Evolutionary conservation across 2,888 invertebrate species (phyloP).

Genomic region (Archips xylosteana): DNA sequence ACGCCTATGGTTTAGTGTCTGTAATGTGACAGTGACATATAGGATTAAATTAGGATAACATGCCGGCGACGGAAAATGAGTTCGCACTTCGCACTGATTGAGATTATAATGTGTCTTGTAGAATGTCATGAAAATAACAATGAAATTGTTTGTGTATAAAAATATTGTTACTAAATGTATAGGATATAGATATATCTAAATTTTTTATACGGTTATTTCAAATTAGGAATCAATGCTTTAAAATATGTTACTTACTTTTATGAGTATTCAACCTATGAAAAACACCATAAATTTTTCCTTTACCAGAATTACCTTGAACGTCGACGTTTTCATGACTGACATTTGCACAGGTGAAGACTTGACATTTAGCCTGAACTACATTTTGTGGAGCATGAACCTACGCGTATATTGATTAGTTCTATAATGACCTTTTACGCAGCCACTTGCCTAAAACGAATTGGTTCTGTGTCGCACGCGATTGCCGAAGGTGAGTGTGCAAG

Average conservation of each 20-base stretch:
- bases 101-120: slow-evolving; percentile 43
- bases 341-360: slow-evolving; percentile 72
- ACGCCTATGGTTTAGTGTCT: slow-evolving; percentile 80
- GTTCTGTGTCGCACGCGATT: slow-evolving; percentile 61
- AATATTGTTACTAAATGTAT: background rate
- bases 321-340: slow-evolving; percentile 55
- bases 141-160: background rate
- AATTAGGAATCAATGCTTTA: background rate
- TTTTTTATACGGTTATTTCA: background rate
- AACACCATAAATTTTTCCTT: slow-evolving; percentile 1
- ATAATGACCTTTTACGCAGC: slow-evolving; percentile 73
- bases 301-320: slow-evolving; percentile 20
- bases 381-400: slow-evolving; percentile 54
- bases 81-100: slow-evolving; percentile 59
- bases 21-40: slow-evolving; percentile 82
- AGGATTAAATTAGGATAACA: slow-evolving; percentile 81
- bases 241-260: background rate
- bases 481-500: slow-evolving; percentile 46
- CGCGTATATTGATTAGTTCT: slow-evolving; percentile 60
- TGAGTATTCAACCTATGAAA: background rate
- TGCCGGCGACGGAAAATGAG: slow-evolving; percentile 69
- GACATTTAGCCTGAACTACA: slow-evolving; percentile 66
- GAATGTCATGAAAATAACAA: background rate
- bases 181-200: too few relatives aligned
- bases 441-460: slow-evolving; percentile 59